Conservation (phyloP, 2,888 invertebrate genomes). For the Ellobium chinense region DNA sequence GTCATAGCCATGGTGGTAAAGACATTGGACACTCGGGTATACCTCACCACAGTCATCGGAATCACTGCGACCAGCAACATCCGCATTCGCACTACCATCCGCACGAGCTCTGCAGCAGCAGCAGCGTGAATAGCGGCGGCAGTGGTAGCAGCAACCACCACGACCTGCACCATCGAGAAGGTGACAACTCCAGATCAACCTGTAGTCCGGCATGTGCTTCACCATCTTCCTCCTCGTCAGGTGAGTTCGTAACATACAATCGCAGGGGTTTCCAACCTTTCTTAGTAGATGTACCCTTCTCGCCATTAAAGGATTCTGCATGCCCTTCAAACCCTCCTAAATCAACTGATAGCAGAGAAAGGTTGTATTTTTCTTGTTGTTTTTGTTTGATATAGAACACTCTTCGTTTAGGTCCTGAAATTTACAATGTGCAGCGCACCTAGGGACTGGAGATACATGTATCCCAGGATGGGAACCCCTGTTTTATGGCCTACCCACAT, state of each 20-base stretch:
- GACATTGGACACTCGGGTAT: neutral
- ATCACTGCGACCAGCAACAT: conserved; percentile 7
- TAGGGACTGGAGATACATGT: no score
- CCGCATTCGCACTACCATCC: neutral
- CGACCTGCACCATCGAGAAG: conserved; percentile 23
- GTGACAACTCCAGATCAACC: conserved; percentile 33
- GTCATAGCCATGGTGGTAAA: neutral
- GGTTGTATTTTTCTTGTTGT: no score
- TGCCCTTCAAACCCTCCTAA: no score
- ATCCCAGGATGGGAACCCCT: no score
- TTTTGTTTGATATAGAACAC: no score
- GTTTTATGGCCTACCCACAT: no score
- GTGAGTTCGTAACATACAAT: conserved; percentile 11
- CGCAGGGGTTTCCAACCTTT: no score
- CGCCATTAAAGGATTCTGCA: no score
- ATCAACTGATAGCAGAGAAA: no score
- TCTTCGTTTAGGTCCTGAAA: no score
- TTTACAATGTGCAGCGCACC: no score
- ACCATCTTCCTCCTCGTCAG: conserved; percentile 38
- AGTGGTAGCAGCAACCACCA: conserved; percentile 12
- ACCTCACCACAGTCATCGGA: neutral
- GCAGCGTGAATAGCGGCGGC: neutral
- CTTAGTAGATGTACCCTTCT: no score
- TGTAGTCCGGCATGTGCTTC: conserved; percentile 38
- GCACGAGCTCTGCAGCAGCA: neutral